Conservation (phyloP, 2,113 vertebrate genomes). For the Bufo bufo region DNA sequence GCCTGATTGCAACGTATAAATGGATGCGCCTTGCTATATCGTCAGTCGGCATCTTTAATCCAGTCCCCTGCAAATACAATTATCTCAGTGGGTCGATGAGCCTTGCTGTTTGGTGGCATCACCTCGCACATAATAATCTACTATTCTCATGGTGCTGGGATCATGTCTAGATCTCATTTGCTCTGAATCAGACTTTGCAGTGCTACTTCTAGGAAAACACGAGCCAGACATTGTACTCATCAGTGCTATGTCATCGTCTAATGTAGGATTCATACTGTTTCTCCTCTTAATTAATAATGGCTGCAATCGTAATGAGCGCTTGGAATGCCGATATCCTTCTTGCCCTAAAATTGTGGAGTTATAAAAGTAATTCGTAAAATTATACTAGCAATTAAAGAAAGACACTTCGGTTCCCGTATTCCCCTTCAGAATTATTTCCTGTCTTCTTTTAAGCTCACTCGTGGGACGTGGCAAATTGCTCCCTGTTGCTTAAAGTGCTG, state of each 20-base stretch:
- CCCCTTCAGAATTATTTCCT: slow-evolving; percentile 46
- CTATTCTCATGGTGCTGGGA: neutral
- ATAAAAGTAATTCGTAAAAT: slow-evolving; percentile 40
- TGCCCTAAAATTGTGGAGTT: slow-evolving; percentile 40
- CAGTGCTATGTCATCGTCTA: slow-evolving; percentile 15
- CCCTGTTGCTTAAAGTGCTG: slow-evolving; percentile 43
- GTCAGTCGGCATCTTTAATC: too few relatives aligned
- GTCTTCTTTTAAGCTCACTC: slow-evolving; percentile 47
- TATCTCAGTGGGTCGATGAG: neutral
- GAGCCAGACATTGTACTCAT: neutral
- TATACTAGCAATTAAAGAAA: slow-evolving; percentile 40
- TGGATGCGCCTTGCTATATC: too few relatives aligned
- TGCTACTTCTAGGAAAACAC: neutral
- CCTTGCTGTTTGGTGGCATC: neutral
- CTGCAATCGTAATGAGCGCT: slow-evolving; percentile 41
- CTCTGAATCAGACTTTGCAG: neutral
- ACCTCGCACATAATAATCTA: neutral
- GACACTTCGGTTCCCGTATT: slow-evolving; percentile 21
- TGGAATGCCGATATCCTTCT: slow-evolving; percentile 11
- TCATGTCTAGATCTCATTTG: neutral
- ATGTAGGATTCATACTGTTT: slow-evolving; percentile 19
- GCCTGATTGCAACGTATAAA: too few relatives aligned
- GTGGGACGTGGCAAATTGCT: slow-evolving; percentile 50
- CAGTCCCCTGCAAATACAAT: neutral
- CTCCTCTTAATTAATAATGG: slow-evolving; percentile 39